These are phyloP conservation scores for Chymomyza costata DNA, from an alignment of 1,140 invertebrate genomes.

Conservation along the genomic window DNA sequence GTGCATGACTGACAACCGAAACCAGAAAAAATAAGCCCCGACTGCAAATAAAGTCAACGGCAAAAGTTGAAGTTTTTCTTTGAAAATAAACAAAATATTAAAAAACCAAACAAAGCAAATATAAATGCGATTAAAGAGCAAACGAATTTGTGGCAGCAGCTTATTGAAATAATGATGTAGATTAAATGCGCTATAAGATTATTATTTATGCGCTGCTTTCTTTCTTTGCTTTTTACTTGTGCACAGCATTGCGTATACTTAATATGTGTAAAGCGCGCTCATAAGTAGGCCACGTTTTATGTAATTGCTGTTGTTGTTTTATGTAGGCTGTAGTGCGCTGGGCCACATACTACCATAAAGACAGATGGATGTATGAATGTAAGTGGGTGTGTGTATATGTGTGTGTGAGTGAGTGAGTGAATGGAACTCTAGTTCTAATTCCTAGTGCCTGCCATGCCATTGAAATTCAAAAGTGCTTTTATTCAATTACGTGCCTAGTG, in stretches of 20 bases:
- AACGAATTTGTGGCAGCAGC: conserved; percentile 16
- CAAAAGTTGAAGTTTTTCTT: conserved; percentile 32
- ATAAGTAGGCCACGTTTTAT: conserved; percentile 27
- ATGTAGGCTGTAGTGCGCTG: conserved; percentile 2
- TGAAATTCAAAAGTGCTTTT: conserved; percentile 38
- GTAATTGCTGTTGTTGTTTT: conserved; percentile 28
- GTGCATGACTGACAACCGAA: conserved; percentile 40
- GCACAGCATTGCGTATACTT: neutral
- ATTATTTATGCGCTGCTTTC: no score
- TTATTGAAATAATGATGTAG: conserved; percentile 33
- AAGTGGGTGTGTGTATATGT: no score
- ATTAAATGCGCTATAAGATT: conserved; percentile 4
- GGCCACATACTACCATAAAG: neutral
- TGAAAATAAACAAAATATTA: conserved; percentile 1
- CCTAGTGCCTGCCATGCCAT: neutral
- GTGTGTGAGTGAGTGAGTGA: no score
- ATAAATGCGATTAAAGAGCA: conserved; percentile 30
- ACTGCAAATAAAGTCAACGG: conserved; percentile 33
- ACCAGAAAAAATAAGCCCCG: conserved; percentile 10
- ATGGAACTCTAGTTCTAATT: no score
- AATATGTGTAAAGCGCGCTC: conserved; percentile 4
- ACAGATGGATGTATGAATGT: no score
- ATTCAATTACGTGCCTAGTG: conserved; percentile 49
- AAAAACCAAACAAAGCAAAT: conserved; percentile 12
- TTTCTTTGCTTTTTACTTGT: no score